Base-by-base conservation (phyloP, 2,113 vertebrate genomes). In the Otolemur garnettii region DNA sequence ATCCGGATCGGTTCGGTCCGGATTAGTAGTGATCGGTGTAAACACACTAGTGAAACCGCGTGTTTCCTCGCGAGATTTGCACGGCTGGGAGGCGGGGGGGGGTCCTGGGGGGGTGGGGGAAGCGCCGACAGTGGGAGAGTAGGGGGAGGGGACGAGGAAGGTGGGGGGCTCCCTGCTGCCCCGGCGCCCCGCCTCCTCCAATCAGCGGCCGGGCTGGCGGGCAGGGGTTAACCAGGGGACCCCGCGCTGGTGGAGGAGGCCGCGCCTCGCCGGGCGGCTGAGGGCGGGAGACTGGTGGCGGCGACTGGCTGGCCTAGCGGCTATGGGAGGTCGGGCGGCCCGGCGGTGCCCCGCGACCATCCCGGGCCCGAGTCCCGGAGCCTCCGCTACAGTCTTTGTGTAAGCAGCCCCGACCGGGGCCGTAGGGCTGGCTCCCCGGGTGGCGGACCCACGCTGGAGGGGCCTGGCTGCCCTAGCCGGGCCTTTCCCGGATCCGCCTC, bases 21-120 rank as follows among this genome's bases (percentile, higher is more conserved):
- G 98, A 98, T 98, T 97, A 97, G 97, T 97, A 97, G 97, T 98
- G 98, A 97, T 98, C 98, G 98, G 98, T 98, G 98, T 98, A 98
- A 96, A 98, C 98, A 98, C 98, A 98, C 98, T 98, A 97, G 98
- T 98, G 98, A 98, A 98, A 98, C 92, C 97, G 96, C 98, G 98
- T 94, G 85, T 96, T 97, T 98, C 98, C 98, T 98, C 98, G 98
- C 98, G 98, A 98, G 98, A 98, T 98, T 98, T 98, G 98, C 98
- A 98, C 98, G 97, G 96, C 94, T 91, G 97, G 98, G 97, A 96
- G 87, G 95, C 69, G 14, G 62, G 84, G 80, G 80, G 90, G 82
- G 62, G 94, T 72, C 57, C 78, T 26, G 35, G 82, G 85, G 91
- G 89, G 81, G 94, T 53, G 96, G 91, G 68, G 87, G 93, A 60